Base-by-base conservation (phyloP, 2,797 vertebrate species). In the Pogoniulus pusillus region DNA sequence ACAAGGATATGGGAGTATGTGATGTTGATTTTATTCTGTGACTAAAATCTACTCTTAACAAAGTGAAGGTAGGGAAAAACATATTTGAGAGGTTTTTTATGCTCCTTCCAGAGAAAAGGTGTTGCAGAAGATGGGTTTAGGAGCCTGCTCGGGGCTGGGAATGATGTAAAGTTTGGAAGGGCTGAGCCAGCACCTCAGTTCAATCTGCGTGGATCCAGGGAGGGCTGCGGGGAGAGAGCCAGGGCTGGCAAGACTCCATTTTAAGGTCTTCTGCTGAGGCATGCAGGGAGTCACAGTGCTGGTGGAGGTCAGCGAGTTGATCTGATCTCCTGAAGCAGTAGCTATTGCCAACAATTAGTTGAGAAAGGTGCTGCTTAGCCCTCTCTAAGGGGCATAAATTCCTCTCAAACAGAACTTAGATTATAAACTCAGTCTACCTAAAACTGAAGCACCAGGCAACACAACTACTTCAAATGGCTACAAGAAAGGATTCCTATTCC, bases 181-280 rank as follows among this genome's bases (percentile, higher is more conserved):
- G 65, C 64, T 17, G 22, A 49, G 62, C 32, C n/a, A 45, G 63
- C 23, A 29, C 26, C 66, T 41, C 34, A 16, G 41, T 37, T 58
- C 6, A 17, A 34, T 15, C 63, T 77, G 53, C 4, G 3, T 0
- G 1, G 27, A 30, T 22, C 7, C 12, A 3, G 27, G 24, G 41
- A 39, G 7, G 17, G 23, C 16, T 39, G 57, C 1, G 4, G 16
- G 14, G 27, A 49, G 27, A 1, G 9, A 29, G 22, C 1, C 0
- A 0, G 53, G 35, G 74, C 30, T 66, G 49, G 9, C 1, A 2
- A 60, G 76, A 55, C n/a, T 47, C 29, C 14, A 4, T 11, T 34
- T 39, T 16, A 49, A 41, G 1, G 1, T 26, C 49, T 49, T 9
- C 0, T 14, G 43, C 27, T 4, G 3, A 76, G 71, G 47, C 8